A percentile compares a stretch with the other conserved stretches of the same genome.
These are phyloP conservation scores for Plutomurus gul DNA, from an alignment of 1,140 invertebrate species.

Conservation along the genomic window DNA sequence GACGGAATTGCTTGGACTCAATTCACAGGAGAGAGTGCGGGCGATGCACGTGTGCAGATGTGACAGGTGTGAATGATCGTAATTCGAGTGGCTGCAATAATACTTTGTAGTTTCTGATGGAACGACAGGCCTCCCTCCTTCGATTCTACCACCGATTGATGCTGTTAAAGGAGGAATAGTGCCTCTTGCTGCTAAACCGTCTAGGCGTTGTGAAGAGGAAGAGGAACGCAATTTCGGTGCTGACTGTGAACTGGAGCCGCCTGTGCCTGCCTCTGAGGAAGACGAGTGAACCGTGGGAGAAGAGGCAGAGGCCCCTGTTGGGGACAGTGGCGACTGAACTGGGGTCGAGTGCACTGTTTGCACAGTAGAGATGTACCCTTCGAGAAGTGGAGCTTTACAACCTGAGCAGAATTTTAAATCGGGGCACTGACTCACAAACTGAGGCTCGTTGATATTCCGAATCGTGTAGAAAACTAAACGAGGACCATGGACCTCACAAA, in stretches of 20 bases:
- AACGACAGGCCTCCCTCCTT: too few species aligned
- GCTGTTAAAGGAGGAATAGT: too few species aligned
- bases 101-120: constrained; percentile 45
- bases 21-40: constrained; percentile 50
- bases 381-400: constrained; percentile 51
- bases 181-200: not conserved
- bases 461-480: constrained; percentile 54
- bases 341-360: constrained; percentile 49
- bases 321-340: constrained; percentile 25
- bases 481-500: constrained; percentile 53
- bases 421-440: constrained; percentile 52
- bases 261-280: not conserved
- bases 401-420: constrained; percentile 53
- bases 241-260: not conserved
- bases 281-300: not conserved
- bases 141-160: too few species aligned
- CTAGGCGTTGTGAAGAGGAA: not conserved
- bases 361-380: constrained; percentile 53
- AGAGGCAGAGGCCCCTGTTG: not conserved
- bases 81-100: constrained; percentile 53
- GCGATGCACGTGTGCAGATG: constrained; percentile 51
- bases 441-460: constrained; percentile 50
- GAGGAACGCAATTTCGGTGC: not conserved
- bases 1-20: constrained; percentile 52
- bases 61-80: constrained; percentile 52